phyloP scores from a whole-genome alignment of 2,113 vertebrate species.

The Neolamprologus kungweensis region DNA sequence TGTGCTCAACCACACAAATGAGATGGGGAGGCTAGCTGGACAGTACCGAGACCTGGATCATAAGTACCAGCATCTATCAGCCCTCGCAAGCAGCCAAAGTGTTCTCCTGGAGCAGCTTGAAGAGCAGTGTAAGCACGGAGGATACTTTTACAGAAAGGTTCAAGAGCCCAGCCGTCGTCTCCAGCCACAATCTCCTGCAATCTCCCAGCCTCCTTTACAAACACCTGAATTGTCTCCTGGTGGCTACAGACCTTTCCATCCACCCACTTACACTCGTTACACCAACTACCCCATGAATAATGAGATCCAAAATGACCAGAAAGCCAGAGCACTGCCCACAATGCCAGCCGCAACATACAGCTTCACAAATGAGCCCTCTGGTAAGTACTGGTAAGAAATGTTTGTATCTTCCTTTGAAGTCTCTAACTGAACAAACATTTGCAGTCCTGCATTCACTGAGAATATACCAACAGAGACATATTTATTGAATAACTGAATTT shows the following conservation, averaged over 20 bases:
- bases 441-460: neutral
- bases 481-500: neutral
- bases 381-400: constrained; percentile 57
- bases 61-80: constrained; percentile 86
- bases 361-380: constrained; percentile 83
- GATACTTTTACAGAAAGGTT: neutral
- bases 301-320: constrained; percentile 90
- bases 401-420: neutral
- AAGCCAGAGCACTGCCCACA: constrained; percentile 73
- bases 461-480: neutral
- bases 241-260: constrained; percentile 72
- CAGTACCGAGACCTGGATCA: constrained; percentile 88
- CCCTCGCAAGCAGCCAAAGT: constrained; percentile 84
- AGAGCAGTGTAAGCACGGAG: constrained; percentile 75
- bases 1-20: constrained; percentile 87
- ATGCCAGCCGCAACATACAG: constrained; percentile 80
- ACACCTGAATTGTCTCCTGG: constrained; percentile 44
- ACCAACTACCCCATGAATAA: constrained; percentile 85
- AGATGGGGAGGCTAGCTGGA: constrained; percentile 82
- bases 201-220: constrained; percentile 42
- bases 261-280: constrained; percentile 71
- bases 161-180: constrained; percentile 27
- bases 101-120: constrained; percentile 83
- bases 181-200: constrained; percentile 51
- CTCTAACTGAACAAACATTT: neutral